Conservation (phyloP, 2,113 vertebrate species). For the Opisthocomus hoazin region DNA sequence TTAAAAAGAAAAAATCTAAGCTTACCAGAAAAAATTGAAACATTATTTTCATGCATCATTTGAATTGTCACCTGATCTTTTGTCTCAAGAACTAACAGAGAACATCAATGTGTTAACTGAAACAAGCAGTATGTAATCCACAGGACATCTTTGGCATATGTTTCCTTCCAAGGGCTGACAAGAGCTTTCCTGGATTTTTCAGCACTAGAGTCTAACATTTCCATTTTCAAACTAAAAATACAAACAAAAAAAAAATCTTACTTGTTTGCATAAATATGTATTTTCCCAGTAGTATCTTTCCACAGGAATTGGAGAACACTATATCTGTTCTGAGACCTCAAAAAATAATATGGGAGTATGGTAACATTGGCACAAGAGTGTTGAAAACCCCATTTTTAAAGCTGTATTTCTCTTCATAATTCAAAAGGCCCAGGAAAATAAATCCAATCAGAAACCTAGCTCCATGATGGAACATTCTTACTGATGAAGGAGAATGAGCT, state of each 20-base stretch:
- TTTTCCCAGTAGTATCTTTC: constrained; percentile 2
- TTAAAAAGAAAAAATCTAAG: neutral
- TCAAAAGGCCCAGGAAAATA: constrained; percentile 36
- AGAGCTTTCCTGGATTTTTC: constrained; percentile 29
- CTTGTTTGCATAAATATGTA: neutral
- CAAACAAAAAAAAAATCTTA: neutral
- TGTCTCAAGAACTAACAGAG: constrained; percentile 12
- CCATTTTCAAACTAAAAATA: constrained; percentile 16
- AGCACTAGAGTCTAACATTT: neutral
- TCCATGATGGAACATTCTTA: constrained; percentile 27
- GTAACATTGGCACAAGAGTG: neutral
- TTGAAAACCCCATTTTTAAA: neutral
- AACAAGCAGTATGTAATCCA: constrained; percentile 9
- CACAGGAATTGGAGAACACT: neutral
- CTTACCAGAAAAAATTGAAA: neutral
- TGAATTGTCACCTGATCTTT: constrained; percentile 34
- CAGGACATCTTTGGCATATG: constrained; percentile 37
- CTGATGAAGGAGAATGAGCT: constrained; percentile 48
- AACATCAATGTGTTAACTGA: constrained; percentile 54
- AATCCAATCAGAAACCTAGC: constrained; percentile 26
- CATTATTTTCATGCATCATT: constrained; percentile 3
- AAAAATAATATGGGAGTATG: neutral
- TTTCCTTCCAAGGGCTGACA: constrained; percentile 18
- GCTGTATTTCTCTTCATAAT: neutral
- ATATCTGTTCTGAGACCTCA: neutral